Evolutionary conservation across 2,797 vertebrate genomes (phyloP).

Genomic region (Pterois miles): DNA sequence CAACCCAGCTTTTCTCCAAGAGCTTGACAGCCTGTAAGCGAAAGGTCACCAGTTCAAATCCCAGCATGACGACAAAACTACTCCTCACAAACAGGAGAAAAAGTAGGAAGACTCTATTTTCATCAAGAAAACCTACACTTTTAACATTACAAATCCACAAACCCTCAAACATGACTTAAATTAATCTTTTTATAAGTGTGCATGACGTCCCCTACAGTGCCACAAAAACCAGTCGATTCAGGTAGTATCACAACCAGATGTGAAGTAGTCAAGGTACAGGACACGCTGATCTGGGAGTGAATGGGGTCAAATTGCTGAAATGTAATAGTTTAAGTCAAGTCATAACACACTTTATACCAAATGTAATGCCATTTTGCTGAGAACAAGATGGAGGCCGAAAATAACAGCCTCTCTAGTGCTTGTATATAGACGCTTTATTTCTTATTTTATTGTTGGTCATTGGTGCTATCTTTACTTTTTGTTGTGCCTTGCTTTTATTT

Average conservation of each 20-base stretch:
- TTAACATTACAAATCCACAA: neutral
- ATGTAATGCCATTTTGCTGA: no score
- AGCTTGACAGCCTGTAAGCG: neutral
- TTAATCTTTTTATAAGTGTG: neutral
- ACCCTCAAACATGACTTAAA: neutral
- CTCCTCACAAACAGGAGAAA: neutral
- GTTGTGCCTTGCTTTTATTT: no score
- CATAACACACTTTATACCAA: no score
- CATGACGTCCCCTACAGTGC: neutral
- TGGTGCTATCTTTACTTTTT: no score
- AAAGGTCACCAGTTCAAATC: slow-evolving; percentile 34
- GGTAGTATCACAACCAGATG: neutral
- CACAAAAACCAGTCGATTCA: neutral
- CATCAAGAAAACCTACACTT: neutral
- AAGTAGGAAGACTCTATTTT: neutral
- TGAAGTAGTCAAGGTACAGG: neutral
- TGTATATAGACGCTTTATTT: no score
- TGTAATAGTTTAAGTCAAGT: no score
- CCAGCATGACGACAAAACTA: neutral
- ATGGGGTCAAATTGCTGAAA: no score
- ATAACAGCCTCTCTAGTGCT: no score
- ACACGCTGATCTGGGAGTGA: neutral
- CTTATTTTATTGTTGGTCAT: no score
- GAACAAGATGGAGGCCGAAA: no score
- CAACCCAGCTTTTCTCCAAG: slow-evolving; percentile 4